phyloP scores from a whole-genome alignment of 2,888 invertebrate genomes.

The Cephus spinipes region DNA sequence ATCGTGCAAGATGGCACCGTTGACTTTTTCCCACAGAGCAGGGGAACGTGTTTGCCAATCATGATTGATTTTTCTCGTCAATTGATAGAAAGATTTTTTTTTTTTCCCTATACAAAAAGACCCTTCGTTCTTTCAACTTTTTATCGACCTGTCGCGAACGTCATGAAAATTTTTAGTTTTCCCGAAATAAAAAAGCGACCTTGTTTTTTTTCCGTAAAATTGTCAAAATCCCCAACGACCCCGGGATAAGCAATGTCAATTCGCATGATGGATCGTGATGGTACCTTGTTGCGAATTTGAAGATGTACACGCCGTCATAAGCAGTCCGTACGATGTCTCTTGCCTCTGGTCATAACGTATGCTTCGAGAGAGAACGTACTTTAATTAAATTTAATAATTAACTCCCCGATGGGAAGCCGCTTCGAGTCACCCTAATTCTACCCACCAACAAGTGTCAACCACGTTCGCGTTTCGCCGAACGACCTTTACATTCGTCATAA shows the following conservation, averaged over 20 bases:
- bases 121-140: not conserved
- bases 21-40: not conserved
- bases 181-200: not conserved
- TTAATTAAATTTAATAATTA: constrained; percentile 57
- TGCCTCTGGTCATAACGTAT: not conserved
- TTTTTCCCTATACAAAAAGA: not conserved
- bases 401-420: constrained; percentile 33
- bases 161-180: not conserved
- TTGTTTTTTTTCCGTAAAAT: not conserved
- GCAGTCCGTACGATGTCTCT: not conserved
- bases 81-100: not conserved
- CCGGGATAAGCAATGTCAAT: not conserved
- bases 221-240: not conserved
- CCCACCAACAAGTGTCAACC: not conserved
- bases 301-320: not conserved
- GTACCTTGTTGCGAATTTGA: not conserved
- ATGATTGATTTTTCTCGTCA: not conserved
- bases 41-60: not conserved
- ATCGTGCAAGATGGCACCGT: not conserved
- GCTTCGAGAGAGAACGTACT: constrained; percentile 23
- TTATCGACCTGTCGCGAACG: not conserved
- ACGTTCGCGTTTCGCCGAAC: not conserved
- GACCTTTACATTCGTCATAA: not conserved
- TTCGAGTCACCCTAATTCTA: not conserved
- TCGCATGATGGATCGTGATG: not conserved